Percentiles rank a stretch among this genome's conserved stretches.
These are phyloP conservation scores for Poecilus cupreus DNA, from an alignment of 2,888 invertebrate species.

Conservation along the genomic window DNA sequence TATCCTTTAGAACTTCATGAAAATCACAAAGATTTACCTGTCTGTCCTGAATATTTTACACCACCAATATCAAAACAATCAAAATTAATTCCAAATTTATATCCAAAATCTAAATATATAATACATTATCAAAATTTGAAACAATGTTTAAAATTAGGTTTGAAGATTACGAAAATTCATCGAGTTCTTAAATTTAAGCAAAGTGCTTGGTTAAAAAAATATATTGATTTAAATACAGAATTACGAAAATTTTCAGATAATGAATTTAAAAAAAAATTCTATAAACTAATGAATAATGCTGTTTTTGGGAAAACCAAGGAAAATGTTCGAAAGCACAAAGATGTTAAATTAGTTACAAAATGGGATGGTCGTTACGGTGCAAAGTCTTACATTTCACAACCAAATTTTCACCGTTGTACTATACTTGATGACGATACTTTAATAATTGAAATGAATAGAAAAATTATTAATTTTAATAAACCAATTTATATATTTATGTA, in stretches of 20 bases:
- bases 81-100: conserved; percentile 62
- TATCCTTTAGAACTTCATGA: conserved; percentile 68
- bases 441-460: conserved; percentile 7
- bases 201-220: conserved; percentile 61
- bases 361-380: conserved; percentile 66
- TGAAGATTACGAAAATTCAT: not conserved
- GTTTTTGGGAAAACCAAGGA: conserved; percentile 66
- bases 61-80: conserved; percentile 45
- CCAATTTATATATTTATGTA: not conserved
- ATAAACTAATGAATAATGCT: conserved; percentile 50
- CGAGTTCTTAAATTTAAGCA: conserved; percentile 54
- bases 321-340: conserved; percentile 68
- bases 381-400: conserved; percentile 64
- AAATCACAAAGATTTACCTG: conserved; percentile 59
- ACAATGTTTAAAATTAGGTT: not conserved
- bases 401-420: conserved; percentile 64
- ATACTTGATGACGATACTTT: conserved; percentile 59
- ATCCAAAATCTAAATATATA: conserved; percentile 63
- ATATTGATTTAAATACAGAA: conserved; percentile 60
- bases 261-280: conserved; percentile 36
- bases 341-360: conserved; percentile 64
- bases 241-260: conserved; percentile 63
- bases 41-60: conserved; percentile 47
- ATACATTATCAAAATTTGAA: conserved; percentile 64
- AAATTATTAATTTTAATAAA: conserved; percentile 2